These are phyloP conservation scores for Caligus rogercresseyi DNA, from an alignment of 1,140 invertebrate genomes.

Conservation along the genomic window DNA sequence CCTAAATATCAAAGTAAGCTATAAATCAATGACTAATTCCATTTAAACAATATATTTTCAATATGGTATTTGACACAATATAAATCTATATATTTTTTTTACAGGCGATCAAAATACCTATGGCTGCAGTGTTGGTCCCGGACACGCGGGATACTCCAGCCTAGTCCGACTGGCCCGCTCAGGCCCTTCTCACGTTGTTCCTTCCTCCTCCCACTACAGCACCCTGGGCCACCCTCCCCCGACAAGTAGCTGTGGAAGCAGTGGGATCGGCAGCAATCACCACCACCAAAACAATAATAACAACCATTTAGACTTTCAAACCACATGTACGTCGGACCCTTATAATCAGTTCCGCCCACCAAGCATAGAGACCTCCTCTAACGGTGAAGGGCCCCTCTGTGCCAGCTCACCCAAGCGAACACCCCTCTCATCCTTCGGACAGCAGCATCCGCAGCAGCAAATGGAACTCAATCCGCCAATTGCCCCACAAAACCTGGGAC, in stretches of 20 bases:
- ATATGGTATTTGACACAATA: background rate
- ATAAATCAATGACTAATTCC: no score
- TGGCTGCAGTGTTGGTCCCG: background rate
- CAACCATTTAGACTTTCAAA: background rate
- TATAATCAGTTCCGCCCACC: background rate
- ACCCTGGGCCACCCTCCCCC: no score
- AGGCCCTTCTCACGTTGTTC: no score
- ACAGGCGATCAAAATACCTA: background rate
- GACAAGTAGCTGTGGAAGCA: no score
- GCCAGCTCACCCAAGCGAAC: background rate
- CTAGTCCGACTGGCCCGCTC: background rate
- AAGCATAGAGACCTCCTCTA: background rate
- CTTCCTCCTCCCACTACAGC: no score
- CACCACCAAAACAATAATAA: background rate
- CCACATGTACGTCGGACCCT: background rate
- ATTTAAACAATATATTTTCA: no score
- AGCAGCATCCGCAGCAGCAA: no score
- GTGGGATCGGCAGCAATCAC: no score
- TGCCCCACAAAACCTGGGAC: no score
- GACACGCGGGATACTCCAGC: background rate
- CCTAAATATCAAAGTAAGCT: no score
- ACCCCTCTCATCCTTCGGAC: background rate
- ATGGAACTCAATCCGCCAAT: no score
- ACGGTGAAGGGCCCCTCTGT: background rate
- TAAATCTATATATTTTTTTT: background rate